Percentiles rank a stretch among this genome's conserved stretches.
Evolutionary conservation across 2,113 vertebrate genomes (phyloP).

Genomic region (Vicugna pacos): DNA sequence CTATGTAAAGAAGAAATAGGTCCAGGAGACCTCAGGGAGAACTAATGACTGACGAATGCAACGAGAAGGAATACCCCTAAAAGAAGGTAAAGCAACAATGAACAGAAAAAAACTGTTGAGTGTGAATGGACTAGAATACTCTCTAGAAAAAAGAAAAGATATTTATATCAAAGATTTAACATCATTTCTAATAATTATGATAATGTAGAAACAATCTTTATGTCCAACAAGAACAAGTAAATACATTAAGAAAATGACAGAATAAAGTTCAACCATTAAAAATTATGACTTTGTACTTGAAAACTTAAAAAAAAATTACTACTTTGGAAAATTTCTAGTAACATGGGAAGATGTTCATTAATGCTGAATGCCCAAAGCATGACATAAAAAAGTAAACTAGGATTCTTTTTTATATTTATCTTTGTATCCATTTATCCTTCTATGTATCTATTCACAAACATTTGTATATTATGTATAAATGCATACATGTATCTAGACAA

Average conservation of each 20-base stretch:
- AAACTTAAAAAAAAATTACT: not conserved
- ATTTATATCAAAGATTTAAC: slow-evolving; percentile 19
- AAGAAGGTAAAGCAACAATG: not conserved
- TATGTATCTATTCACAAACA: not conserved
- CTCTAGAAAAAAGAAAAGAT: not conserved
- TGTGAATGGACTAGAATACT: not conserved
- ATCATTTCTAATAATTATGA: not conserved
- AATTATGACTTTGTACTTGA: not conserved
- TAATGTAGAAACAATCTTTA: slow-evolving; percentile 9
- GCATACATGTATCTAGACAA: not conserved
- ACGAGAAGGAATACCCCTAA: not conserved
- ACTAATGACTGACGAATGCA: not conserved
- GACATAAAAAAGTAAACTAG: not conserved
- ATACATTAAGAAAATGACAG: slow-evolving; percentile 17
- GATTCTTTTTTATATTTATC: not conserved
- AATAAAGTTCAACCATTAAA: slow-evolving; percentile 8
- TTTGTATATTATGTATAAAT: not conserved
- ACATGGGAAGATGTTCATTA: not conserved
- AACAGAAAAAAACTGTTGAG: not conserved
- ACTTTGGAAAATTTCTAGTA: not conserved
- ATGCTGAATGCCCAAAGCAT: not conserved
- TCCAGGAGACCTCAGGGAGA: not conserved
- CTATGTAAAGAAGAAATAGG: not conserved
- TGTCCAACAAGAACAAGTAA: not conserved
- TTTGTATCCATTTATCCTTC: not conserved